Conservation (phyloP, 2,797 vertebrate species). For the Antrozous pallidus region DNA sequence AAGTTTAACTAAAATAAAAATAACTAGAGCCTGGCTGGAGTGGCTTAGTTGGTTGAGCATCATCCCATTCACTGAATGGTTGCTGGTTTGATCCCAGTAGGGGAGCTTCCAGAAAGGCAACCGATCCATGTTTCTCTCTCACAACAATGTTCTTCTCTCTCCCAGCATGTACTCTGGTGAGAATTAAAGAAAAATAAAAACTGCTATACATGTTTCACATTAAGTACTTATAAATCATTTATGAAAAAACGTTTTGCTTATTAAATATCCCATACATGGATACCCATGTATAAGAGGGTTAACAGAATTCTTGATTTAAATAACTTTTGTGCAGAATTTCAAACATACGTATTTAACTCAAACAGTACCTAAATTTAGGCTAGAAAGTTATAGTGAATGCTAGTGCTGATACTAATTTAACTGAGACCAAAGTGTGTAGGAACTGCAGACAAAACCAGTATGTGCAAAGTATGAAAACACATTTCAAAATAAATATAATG, state of each 20-base stretch:
- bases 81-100: background rate
- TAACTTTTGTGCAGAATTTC: background rate
- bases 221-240: slow-evolving; percentile 20
- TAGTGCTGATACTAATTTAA: background rate
- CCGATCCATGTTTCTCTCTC: background rate
- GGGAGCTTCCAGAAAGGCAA: background rate
- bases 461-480: background rate
- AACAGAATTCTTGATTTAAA: background rate
- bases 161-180: background rate
- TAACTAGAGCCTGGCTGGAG: background rate
- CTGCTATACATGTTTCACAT: background rate
- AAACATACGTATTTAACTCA: background rate
- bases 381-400: background rate
- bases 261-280: background rate
- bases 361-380: background rate
- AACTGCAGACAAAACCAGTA: background rate
- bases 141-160: background rate
- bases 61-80: background rate
- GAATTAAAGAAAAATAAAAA: background rate
- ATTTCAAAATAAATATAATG: background rate
- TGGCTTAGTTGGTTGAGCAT: background rate
- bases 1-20: slow-evolving; percentile 39
- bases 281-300: background rate
- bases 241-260: background rate
- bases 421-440: background rate